A percentile compares a stretch with the other conserved stretches of the same genome.
Conservation (phyloP, 2,113 vertebrate genomes). For the Myocastor coypus region DNA sequence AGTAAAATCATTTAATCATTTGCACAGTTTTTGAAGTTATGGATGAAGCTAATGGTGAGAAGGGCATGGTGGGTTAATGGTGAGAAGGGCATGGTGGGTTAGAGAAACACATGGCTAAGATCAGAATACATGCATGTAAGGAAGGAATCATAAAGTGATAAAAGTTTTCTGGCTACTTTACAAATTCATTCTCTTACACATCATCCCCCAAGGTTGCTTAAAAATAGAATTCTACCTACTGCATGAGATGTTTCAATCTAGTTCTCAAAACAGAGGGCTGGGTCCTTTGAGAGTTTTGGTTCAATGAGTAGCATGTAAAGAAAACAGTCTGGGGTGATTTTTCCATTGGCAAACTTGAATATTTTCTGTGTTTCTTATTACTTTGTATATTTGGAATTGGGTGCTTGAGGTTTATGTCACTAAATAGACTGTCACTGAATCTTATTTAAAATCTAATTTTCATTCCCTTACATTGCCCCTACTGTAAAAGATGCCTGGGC, state of each 20-base stretch:
- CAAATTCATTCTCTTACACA: not conserved
- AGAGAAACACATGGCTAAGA: not conserved
- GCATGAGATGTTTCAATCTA: not conserved
- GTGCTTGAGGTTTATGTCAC: conserved; percentile 66
- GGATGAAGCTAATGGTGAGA: not conserved
- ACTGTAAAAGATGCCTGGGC: not conserved
- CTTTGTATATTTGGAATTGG: conserved; percentile 49
- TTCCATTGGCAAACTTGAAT: not conserved
- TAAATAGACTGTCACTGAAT: conserved; percentile 44
- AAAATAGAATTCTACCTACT: conserved; percentile 38
- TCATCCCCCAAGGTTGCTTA: not conserved
- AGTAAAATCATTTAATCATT: not conserved
- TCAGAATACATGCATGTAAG: not conserved
- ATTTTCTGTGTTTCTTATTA: not conserved
- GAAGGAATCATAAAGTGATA: not conserved
- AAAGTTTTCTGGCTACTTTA: not conserved
- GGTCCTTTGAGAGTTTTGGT: conserved; percentile 10
- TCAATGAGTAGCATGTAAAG: not conserved
- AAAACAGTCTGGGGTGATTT: conserved; percentile 28
- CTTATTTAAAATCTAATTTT: conserved; percentile 69
- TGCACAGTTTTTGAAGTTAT: not conserved
- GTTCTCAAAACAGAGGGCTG: conserved; percentile 34
- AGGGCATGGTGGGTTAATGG: not conserved
- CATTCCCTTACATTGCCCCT: not conserved
- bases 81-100: not conserved